Evolutionary conservation across 1,140 invertebrate genomes (phyloP).

Genomic region (Holotrichia oblita): DNA sequence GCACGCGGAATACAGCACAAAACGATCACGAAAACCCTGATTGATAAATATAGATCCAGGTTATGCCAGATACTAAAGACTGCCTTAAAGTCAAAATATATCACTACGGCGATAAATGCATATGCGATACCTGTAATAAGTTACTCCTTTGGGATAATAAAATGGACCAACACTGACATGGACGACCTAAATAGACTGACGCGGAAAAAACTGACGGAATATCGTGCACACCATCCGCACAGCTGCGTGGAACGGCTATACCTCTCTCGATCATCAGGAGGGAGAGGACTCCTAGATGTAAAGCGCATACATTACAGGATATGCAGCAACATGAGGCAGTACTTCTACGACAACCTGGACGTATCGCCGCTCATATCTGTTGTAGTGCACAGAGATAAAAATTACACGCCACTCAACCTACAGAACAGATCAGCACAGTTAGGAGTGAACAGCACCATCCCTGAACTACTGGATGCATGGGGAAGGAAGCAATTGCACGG

Average conservation of each 20-base stretch:
- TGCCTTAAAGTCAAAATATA: not conserved
- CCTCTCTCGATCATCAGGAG: not conserved
- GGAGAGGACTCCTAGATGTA: not conserved
- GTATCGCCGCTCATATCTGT: not conserved
- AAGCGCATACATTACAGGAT: not conserved
- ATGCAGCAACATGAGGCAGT: not conserved
- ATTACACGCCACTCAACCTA: not conserved
- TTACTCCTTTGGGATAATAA: slow-evolving; percentile 16
- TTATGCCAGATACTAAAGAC: not conserved
- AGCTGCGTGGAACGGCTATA: not conserved
- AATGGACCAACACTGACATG: not conserved
- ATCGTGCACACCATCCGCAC: slow-evolving; percentile 26
- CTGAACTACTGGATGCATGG: not conserved
- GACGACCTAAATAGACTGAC: slow-evolving; percentile 9
- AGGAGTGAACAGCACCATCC: not conserved
- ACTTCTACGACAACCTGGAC: not conserved
- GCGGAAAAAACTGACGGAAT: not conserved
- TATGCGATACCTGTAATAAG: slow-evolving; percentile 22
- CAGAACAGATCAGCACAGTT: not conserved
- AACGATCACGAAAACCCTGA: not conserved
- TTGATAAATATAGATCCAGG: not conserved
- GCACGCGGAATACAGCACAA: not conserved
- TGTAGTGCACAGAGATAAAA: not conserved
- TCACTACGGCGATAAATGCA: not conserved
- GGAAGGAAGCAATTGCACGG: not conserved